Evolutionary conservation across 2,113 vertebrate species (phyloP).

Genomic region (Clarias gariepinus): DNA sequence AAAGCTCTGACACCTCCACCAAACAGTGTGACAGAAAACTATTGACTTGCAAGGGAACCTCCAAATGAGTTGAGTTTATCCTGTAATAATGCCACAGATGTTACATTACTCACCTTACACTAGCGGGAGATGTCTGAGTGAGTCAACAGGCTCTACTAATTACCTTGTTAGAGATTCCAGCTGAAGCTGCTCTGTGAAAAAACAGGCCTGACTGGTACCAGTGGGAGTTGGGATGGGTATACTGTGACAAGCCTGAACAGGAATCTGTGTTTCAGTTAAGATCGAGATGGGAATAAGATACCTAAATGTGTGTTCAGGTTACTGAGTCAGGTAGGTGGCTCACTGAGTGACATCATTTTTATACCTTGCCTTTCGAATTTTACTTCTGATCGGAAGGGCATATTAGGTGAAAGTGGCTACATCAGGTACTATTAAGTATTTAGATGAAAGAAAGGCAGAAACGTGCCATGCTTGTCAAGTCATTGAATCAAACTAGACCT

Average conservation of each 20-base stretch:
- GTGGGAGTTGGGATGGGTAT: slow-evolving; percentile 34
- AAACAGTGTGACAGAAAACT: slow-evolving; percentile 18
- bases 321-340: slow-evolving; percentile 29
- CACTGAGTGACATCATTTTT: not conserved
- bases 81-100: slow-evolving; percentile 26
- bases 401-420: not conserved
- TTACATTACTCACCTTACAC: slow-evolving; percentile 29
- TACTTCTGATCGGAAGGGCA: not conserved
- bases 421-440: not conserved
- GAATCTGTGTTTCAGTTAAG: slow-evolving; percentile 32
- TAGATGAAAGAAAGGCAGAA: not conserved
- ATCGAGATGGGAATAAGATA: slow-evolving; percentile 7
- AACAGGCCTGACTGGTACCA: slow-evolving; percentile 44
- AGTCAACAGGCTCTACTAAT: slow-evolving; percentile 24
- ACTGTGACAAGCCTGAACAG: slow-evolving; percentile 49
- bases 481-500: not conserved
- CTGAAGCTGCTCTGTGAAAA: slow-evolving; percentile 31
- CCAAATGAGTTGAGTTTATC: slow-evolving; percentile 28
- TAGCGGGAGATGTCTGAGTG: not conserved
- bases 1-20: not conserved
- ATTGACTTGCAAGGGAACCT: not conserved
- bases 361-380: not conserved
- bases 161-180: slow-evolving; percentile 10
- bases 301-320: slow-evolving; percentile 13
- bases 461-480: not conserved